Base-by-base conservation (phyloP, 2,113 vertebrate genomes). In the Sorex araneus region DNA sequence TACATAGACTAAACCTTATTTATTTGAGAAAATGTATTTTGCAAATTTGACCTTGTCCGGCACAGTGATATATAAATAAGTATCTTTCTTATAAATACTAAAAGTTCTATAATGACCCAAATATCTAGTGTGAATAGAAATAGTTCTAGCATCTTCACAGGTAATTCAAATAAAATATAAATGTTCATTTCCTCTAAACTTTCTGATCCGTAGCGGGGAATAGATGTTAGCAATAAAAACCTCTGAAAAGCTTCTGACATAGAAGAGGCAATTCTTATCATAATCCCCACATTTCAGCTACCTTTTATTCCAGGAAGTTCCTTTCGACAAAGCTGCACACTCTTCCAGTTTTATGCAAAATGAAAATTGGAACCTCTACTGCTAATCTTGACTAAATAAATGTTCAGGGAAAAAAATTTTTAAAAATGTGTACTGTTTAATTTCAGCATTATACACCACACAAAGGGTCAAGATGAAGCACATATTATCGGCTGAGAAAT, bases 351-450 rank as follows among this genome's bases (percentile, higher is more conserved):
- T 86, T 87, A 89, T 84, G 76, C 54, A 90, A 94, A 94, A 71
- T 88, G 95, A 95, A 93, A 95, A 95, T 16, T 32, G 77, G 83
- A 92, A 23, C 83, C 54, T 96, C 73, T 96, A 91, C 89, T 96
- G 96, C 83, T 93, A 91, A 64, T 34, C 90, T 95, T 94, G 88
- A 94, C 73, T 67, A 71, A 47, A 91, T n/a, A 90, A 92, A 91
- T 60, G 45, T 92, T 60, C 63, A 90, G 47, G 47, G 47, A 50
- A 36, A 88, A 89, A 96, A 93, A 47, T 4, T 4, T 40, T 4
- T 4, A 40, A 95, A 71, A 94, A 57, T 77, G 81, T 81, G 67
- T 66, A 73, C 70, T 84, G 5, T 90, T 47, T 90, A 63, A 93
- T 71, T 90, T n/a, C 67, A 87, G n/a, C 79, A 84, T 86, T 91